These are phyloP conservation scores for Eilema griseolum DNA, from an alignment of 2,888 invertebrate species.

Conservation along the genomic window DNA sequence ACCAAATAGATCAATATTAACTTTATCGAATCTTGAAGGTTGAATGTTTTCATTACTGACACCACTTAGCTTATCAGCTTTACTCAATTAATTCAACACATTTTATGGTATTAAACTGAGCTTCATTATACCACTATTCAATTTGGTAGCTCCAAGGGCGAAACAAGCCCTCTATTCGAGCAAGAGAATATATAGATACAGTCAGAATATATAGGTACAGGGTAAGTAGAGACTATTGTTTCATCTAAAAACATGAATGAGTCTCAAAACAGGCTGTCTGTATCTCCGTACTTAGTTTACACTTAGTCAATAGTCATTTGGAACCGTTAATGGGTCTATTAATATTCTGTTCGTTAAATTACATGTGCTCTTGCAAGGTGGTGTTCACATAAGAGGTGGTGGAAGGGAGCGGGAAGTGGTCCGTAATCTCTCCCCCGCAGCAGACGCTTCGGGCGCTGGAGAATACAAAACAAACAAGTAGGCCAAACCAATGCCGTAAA, in stretches of 20 bases:
- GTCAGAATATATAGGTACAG: not conserved
- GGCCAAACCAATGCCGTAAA: not conserved
- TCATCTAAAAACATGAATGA: not conserved
- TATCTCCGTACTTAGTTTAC: not conserved
- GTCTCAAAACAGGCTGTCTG: not conserved
- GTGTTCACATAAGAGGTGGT: not conserved
- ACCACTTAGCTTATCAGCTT: conserved; percentile 13
- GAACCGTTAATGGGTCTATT: not conserved
- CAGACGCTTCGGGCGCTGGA: not conserved
- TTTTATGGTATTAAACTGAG: conserved; percentile 7
- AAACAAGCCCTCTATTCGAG: not conserved
- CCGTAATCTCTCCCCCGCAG: not conserved
- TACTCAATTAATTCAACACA: conserved; percentile 12
- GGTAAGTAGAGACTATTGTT: too few relatives aligned
- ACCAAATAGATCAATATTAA: conserved; percentile 9
- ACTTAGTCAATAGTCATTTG: not conserved
- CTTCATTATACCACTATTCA: conserved; percentile 9
- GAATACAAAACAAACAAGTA: not conserved
- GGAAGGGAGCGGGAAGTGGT: not conserved
- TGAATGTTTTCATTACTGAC: conserved; percentile 11
- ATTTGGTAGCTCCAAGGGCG: conserved; percentile 11
- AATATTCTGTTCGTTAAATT: not conserved
- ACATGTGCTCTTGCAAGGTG: not conserved
- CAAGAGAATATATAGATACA: not conserved
- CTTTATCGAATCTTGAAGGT: conserved; percentile 3